phyloP scores from a whole-genome alignment of 2,888 invertebrate genomes.

The Rhynchonema sp. region DNA sequence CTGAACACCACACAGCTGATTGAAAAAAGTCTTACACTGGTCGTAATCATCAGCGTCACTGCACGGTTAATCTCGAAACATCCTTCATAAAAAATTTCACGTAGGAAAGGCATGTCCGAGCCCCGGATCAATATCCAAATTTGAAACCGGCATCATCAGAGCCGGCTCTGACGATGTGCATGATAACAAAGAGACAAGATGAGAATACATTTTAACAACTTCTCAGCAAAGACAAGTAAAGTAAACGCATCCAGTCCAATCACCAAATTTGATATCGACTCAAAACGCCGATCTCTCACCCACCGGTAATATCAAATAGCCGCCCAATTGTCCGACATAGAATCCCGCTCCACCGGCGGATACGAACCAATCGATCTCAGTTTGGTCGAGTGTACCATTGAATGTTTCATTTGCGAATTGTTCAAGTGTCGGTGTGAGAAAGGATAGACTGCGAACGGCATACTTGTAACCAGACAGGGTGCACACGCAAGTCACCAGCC shows the following conservation, averaged over 20 bases:
- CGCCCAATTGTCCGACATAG: neutral
- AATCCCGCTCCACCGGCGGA: neutral
- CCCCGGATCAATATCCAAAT: no score
- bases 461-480: neutral
- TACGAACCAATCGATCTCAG: neutral
- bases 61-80: no score
- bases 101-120: no score
- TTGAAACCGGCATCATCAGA: neutral
- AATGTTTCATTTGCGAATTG: neutral
- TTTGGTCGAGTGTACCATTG: neutral
- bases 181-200: no score
- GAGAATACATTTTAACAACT: no score
- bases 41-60: no score
- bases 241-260: neutral
- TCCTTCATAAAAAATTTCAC: no score
- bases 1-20: no score
- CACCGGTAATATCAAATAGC: neutral
- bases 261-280: neutral
- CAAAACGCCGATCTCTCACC: no score
- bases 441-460: neutral
- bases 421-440: neutral
- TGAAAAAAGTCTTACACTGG: no score
- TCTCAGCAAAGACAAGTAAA: neutral
- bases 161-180: no score
- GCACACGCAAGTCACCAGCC: neutral